Base-by-base conservation (phyloP, 2,797 vertebrate species). In the Chaenodraco wilsoni region DNA sequence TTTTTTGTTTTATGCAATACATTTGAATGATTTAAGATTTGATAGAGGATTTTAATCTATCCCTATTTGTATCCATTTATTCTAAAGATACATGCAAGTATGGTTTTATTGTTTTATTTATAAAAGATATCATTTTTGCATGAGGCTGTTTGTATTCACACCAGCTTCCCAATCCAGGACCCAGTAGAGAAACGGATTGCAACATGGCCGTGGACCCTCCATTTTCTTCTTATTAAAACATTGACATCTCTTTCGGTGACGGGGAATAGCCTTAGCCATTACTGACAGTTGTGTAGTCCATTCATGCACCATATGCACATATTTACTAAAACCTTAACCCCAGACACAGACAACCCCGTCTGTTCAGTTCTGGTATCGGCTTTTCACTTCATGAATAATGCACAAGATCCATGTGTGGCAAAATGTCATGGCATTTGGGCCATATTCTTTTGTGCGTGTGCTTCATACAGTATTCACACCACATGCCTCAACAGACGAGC, bases 391-490 rank as follows among this genome's bases (percentile, higher is more conserved):
- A 93, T 95, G 86, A 94, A 95, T 94, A 88, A 94, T 94, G 84
- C 81, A 94, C 51, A 33, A 59, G 69, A 74, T 80, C 75, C 76
- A 81, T 65, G 81, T 84, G 87, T 75, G 71, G 78, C 83, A 78
- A 94, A 94, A 95, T 94, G 93, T 93, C 93, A 94, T 82, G 87
- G 82, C 90, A 92, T 94, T 95, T 91, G 69, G 64, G 54, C 50
- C 82, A 72, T 67, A 64, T 55, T 71, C 56, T 69, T 59, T 40
- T 51, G 56, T 70, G 55, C 66, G 7, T 67, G 51, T 60, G 46
- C 10, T 23, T 66, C 16, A 70, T 67, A 9, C 49, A 57, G 50
- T 49, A 55, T 69, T 72, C 62, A 66, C 10, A 43, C 41, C 72
- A 65, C 62, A 66, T 33, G 40, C 21, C 61, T 56, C 9, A 69